Evolutionary conservation across 2,888 invertebrate species (phyloP), one percentile per base, ranked within the genome.

Genomic region (Exocentrus adspersus): DNA sequence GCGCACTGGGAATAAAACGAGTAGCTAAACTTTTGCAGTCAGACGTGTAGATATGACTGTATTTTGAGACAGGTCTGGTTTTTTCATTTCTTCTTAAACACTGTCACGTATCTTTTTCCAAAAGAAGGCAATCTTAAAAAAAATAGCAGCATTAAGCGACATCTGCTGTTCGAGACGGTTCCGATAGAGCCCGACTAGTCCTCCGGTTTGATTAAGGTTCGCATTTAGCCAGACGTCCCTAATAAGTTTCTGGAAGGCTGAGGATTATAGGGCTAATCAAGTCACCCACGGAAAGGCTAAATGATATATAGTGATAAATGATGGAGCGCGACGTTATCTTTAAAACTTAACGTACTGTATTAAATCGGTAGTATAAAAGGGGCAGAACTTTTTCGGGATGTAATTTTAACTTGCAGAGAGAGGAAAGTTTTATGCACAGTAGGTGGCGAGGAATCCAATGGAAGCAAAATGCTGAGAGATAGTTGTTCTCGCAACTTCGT

Each of bases 231-330:
- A 51, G 51, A 46, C 57, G n/a, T 32, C 46, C 46, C 21, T 46
- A 57, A 57, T 57, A 57, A 57, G 46, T 57, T 57, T 32, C 57
- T 30, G 57, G 57, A 45, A 56, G 54, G 57, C 46, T 32, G 37
- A 9, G 57, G 57, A 57, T 57, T 57, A 46, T 28, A 32, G 57
- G 32, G 46, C 45, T 57, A 57, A 57, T 57, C 57, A 57, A 57
- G 57, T 57, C 45, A 46, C 14, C 57, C 57, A 30, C 46, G 32
- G 45, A 57, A 57, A 30, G 57, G 45, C 57, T 57, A 32, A 57
- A 57, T 57, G 57, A 46, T 57, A 57, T 32, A 46, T 46, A 46
- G 57, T 57, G 45, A 57, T 57, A 46, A 46, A 57, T 57, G 57
- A 57, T 57, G 7, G 42, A 16, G 16, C 24, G 28, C 43, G 54